Base-by-base conservation (phyloP, 2,888 invertebrate genomes). In the Megalurothrips usitatus region DNA sequence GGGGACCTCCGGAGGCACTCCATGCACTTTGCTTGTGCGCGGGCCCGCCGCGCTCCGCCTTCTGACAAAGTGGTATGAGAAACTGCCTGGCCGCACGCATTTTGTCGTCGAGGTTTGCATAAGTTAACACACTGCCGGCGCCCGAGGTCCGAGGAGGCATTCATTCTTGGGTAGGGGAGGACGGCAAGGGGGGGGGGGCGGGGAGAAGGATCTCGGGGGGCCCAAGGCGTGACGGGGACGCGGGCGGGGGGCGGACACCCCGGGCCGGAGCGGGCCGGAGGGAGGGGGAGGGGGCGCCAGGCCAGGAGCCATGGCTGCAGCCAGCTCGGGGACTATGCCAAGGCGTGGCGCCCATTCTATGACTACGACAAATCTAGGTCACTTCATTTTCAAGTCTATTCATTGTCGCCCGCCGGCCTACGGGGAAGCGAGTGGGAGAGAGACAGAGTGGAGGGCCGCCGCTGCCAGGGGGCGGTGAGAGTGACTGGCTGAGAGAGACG, bases 311-410 rank as follows among this genome's bases (percentile, higher is more conserved):
- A 14, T 49, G 49, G 49, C 49, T 11, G 10, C 52, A 58, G 58
- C 11, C 58, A n/a, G 14, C 52, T 52, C 52, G 17, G 19, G 19
- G 58, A 43, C 34, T 43, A 43, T 43, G 34, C 34, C 34, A 43
- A 43, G 34, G 34, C 34, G 34, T 43, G 6, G 34, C 34, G 58
- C 58, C 58, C 58, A 58, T 58, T 58, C 58, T 58, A 58, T 58
- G 58, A 58, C 58, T 58, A 58, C n/a, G 58, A 14, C 58, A 58
- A 58, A 58, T 58, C 58, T 58, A 58, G 58, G 58, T 75, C 26
- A 75, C 68, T 75, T 75, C 68, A 75, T 75, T 75, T 75, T 75
- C 68, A 23, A 23, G 68, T 26, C 68, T 75, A 75, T 75, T 75
- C 68, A 75, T 75, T 75, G 68, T 75, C 68, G 68, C 68, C 68